Percentiles rank a stretch among this genome's conserved stretches.
These are phyloP conservation scores for Callocephalon fimbriatum DNA, from an alignment of 2,113 vertebrate genomes.

Conservation along the genomic window DNA sequence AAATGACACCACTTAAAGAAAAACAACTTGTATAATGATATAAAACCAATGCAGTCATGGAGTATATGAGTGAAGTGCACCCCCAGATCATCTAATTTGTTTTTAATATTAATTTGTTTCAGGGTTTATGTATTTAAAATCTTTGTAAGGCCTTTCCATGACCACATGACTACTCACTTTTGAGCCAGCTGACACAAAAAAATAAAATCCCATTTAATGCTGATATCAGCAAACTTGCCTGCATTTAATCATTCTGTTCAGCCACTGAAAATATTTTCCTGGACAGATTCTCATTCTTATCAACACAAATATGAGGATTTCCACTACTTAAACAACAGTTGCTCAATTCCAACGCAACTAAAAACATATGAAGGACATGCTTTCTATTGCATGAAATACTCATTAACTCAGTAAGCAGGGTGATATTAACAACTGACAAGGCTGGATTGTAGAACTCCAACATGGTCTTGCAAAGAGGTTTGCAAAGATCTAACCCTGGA, in stretches of 20 bases:
- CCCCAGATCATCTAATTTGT: neutral
- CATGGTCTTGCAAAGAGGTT: neutral
- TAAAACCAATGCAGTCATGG: neutral
- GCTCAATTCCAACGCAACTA: neutral
- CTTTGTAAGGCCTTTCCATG: neutral
- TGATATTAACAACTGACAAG: neutral
- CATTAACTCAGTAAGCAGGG: neutral
- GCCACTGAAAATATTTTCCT: constrained; percentile 1
- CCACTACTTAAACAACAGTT: neutral
- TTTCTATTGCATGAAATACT: neutral
- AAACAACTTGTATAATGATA: neutral
- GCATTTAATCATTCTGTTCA: neutral
- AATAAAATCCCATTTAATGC: neutral
- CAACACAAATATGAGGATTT: neutral
- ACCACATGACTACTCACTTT: neutral
- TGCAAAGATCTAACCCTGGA: neutral
- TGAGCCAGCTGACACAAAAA: neutral
- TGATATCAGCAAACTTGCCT: neutral
- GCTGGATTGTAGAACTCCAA: neutral
- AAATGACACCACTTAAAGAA: neutral
- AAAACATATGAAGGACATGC: neutral
- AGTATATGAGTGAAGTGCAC: neutral
- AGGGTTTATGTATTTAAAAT: neutral
- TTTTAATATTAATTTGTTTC: neutral
- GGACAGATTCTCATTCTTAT: neutral